phyloP scores from a whole-genome alignment of 2,797 vertebrate species.

The Fundulus diaphanus region DNA sequence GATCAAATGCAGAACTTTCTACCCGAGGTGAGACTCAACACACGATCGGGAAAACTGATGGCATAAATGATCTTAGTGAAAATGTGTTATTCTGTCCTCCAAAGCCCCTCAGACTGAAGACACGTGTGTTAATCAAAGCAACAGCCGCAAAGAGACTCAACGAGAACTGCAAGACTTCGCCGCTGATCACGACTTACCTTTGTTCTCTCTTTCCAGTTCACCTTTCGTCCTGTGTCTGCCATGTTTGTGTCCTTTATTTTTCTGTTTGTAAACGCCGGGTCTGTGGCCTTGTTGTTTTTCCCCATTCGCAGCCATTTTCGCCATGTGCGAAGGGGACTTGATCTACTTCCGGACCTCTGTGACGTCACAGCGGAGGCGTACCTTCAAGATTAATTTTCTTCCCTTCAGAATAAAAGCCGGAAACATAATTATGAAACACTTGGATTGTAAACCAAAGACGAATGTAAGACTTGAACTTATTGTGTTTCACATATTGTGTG shows the following conservation, averaged over 20 bases:
- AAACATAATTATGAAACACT: background rate
- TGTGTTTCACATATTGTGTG: background rate
- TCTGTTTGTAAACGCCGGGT: slow-evolving; percentile 83
- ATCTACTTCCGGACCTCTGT: slow-evolving; percentile 56
- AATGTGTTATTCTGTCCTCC: too few relatives aligned
- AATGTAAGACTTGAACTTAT: background rate
- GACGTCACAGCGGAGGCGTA: slow-evolving; percentile 40
- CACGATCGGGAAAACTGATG: background rate
- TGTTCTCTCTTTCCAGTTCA: slow-evolving; percentile 83
- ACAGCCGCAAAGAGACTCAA: background rate
- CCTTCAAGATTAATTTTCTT: background rate
- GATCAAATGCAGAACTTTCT: background rate
- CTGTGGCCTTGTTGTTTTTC: slow-evolving; percentile 83
- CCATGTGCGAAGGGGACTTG: slow-evolving; percentile 54
- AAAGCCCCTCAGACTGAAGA: background rate
- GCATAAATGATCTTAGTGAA: background rate
- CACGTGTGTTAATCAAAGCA: slow-evolving; percentile 64
- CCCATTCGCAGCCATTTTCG: slow-evolving; percentile 80
- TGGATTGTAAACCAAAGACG: background rate
- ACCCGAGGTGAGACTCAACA: too few relatives aligned
- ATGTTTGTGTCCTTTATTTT: slow-evolving; percentile 87
- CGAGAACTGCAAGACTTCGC: background rate
- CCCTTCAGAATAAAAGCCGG: slow-evolving; percentile 62
- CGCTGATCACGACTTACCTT: slow-evolving; percentile 69
- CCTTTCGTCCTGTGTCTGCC: slow-evolving; percentile 87